These are phyloP conservation scores for Augochlorella aurata DNA, from an alignment of 2,888 invertebrate genomes.

Conservation along the genomic window DNA sequence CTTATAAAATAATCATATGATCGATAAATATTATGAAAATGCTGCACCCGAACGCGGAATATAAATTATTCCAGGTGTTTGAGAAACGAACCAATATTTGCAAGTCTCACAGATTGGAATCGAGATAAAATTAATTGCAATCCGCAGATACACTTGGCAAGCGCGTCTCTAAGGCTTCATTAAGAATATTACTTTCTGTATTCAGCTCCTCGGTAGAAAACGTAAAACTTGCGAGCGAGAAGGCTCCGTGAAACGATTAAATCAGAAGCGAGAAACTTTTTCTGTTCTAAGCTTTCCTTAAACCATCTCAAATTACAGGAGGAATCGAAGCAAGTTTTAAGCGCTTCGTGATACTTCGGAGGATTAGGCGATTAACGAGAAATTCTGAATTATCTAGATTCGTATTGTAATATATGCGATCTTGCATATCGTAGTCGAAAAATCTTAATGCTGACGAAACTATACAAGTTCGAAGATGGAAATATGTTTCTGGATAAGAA, in stretches of 20 bases:
- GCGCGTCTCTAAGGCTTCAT: slow-evolving; percentile 25
- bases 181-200: slow-evolving; percentile 33
- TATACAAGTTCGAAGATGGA: not conserved
- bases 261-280: slow-evolving; percentile 15
- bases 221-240: slow-evolving; percentile 3
- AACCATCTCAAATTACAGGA: slow-evolving; percentile 13
- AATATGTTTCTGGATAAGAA: no score
- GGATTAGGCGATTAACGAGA: not conserved
- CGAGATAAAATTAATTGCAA: slow-evolving; percentile 18
- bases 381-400: not conserved
- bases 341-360: slow-evolving; percentile 26
- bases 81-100: not conserved
- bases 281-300: not conserved
- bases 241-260: slow-evolving; percentile 25
- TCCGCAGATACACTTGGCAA: not conserved
- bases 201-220: slow-evolving; percentile 4
- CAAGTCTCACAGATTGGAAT: not conserved
- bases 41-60: no score
- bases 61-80: not conserved
- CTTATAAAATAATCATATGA: no score
- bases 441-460: not conserved
- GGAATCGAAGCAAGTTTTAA: slow-evolving; percentile 25
- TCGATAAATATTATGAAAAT: no score
- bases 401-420: not conserved
- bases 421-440: not conserved